Percentiles rank a stretch among this genome's conserved stretches.
Evolutionary conservation across 2,113 vertebrate species (phyloP).

Genomic region (Trichechus manatus): DNA sequence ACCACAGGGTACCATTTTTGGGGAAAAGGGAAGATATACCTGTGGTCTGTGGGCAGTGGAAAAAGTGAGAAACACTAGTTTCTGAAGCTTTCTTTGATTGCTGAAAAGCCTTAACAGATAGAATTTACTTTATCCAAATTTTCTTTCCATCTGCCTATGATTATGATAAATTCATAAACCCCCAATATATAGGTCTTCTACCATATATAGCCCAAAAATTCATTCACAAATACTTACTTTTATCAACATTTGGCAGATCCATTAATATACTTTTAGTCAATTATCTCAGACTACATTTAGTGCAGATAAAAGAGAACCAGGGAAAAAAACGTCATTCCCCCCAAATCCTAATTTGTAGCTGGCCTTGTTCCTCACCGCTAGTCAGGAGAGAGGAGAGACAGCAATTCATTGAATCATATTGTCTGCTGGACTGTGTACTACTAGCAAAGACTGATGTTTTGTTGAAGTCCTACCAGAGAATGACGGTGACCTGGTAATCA

Average conservation of each 20-base stretch:
- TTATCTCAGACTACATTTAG: neutral
- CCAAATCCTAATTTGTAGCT: neutral
- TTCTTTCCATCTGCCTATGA: neutral
- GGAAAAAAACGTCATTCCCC: neutral
- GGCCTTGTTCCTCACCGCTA: neutral
- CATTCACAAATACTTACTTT: neutral
- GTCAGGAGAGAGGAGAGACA: neutral
- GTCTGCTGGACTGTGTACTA: neutral
- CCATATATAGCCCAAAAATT: neutral
- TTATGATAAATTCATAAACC: neutral
- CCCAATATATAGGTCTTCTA: neutral
- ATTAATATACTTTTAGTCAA: neutral
- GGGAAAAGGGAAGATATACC: neutral
- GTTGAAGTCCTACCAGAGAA: neutral
- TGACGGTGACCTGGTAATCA: constrained; percentile 38
- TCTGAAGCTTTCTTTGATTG: neutral
- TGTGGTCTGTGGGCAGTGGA: neutral
- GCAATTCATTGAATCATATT: neutral
- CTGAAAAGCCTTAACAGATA: neutral
- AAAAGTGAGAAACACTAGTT: neutral
- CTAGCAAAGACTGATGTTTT: neutral
- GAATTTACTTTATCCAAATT: constrained; percentile 14
- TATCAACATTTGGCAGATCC: neutral
- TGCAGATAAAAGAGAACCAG: neutral
- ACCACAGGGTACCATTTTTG: neutral